Evolutionary conservation across 1,140 invertebrate species (phyloP).

Genomic region (Psilanteris sp.): DNA sequence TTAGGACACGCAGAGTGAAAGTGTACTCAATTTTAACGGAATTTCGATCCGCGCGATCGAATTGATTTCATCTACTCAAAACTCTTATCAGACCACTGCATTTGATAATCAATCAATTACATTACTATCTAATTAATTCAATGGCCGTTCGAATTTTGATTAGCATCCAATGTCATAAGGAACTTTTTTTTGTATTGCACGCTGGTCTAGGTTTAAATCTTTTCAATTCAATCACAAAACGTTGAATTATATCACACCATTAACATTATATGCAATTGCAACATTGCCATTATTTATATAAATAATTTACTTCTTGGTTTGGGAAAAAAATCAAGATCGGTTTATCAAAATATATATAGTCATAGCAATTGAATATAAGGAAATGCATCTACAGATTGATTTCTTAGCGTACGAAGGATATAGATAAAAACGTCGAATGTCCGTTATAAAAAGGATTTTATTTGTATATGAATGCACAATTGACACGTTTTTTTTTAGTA

Average conservation of each 20-base stretch:
- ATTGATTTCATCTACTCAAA: neutral
- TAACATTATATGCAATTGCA: too few relatives aligned
- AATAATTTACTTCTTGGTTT: too few relatives aligned
- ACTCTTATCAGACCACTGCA: neutral
- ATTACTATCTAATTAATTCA: neutral
- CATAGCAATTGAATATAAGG: too few relatives aligned
- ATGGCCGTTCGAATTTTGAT: neutral
- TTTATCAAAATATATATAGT: too few relatives aligned
- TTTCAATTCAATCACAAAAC: too few relatives aligned
- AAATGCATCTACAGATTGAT: too few relatives aligned
- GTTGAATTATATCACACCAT: too few relatives aligned
- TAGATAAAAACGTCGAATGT: neutral
- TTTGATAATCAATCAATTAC: neutral
- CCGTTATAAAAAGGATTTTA: neutral
- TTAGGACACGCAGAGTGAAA: conserved; percentile 29
- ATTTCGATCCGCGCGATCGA: conserved; percentile 8
- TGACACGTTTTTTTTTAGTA: neutral
- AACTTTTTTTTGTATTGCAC: too few relatives aligned
- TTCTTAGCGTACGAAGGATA: neutral
- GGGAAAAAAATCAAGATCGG: too few relatives aligned
- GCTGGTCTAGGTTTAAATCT: too few relatives aligned
- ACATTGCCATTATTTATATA: too few relatives aligned
- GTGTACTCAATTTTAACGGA: conserved; percentile 27
- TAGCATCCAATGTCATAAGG: neutral
- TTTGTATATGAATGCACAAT: conserved; percentile 7